Percentiles rank a stretch among this genome's conserved stretches.
phyloP scores from a whole-genome alignment of 2,888 invertebrate species.

The Campoplex nolae region DNA sequence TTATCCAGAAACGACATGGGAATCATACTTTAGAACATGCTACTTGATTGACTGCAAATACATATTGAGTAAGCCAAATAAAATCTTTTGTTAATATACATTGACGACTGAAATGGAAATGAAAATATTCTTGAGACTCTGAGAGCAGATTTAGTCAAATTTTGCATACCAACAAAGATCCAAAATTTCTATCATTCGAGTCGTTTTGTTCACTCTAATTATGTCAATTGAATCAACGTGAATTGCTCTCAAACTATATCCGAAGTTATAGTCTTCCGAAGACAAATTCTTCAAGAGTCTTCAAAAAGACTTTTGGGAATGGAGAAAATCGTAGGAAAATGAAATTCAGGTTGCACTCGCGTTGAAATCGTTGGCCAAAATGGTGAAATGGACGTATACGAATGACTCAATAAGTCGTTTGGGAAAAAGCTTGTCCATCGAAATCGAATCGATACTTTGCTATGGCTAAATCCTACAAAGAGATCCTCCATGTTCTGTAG shows the following conservation, averaged over 20 bases:
- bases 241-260: neutral
- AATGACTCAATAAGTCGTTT: constrained; percentile 66
- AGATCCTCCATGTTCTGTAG: constrained; percentile 69
- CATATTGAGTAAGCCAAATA: neutral
- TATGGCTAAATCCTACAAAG: constrained; percentile 82
- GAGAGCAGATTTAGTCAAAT: neutral
- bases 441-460: constrained; percentile 80
- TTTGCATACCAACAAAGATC: neutral
- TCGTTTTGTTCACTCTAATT: neutral
- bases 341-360: neutral
- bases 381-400: constrained; percentile 47
- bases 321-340: constrained; percentile 1
- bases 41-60: neutral
- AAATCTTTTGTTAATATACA: neutral
- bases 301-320: neutral
- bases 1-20: too few relatives aligned
- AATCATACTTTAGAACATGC: too few relatives aligned
- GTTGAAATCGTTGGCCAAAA: constrained; percentile 60
- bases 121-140: neutral
- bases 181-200: neutral
- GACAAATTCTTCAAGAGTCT: neutral
- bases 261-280: neutral
- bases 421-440: constrained; percentile 65
- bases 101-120: neutral
- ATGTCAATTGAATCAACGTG: neutral